A percentile compares a stretch with the other conserved stretches of the same genome.
Evolutionary conservation across 1,140 invertebrate species (phyloP).

Genomic region (Drosophila pectinifera): DNA sequence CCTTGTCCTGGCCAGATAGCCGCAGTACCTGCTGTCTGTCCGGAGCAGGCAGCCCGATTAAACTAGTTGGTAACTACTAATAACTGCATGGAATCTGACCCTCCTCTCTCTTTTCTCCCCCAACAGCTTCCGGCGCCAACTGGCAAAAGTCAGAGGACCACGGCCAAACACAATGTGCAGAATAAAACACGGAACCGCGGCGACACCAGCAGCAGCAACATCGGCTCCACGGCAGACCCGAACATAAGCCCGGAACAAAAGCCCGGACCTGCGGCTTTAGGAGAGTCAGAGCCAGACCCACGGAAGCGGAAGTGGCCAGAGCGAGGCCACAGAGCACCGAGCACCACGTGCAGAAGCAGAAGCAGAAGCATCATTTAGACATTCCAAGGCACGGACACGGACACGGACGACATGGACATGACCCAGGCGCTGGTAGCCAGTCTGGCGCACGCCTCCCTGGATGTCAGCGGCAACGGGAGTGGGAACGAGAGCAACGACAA

Average conservation of each 20-base stretch:
- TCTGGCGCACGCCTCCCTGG: slow-evolving; percentile 59
- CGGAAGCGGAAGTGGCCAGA: slow-evolving; percentile 54
- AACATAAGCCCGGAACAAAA: slow-evolving; percentile 54
- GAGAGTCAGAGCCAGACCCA: slow-evolving; percentile 12
- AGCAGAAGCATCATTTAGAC: slow-evolving; percentile 17
- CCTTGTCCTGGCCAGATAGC: slow-evolving; percentile 30
- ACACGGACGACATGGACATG: slow-evolving; percentile 63
- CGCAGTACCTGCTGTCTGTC: slow-evolving; percentile 5
- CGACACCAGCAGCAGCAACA: slow-evolving; percentile 27
- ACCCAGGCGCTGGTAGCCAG: slow-evolving; percentile 62
- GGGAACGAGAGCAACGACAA: background rate
- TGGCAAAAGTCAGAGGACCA: slow-evolving; percentile 41
- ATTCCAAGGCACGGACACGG: slow-evolving; percentile 57
- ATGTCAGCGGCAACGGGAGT: slow-evolving; percentile 11
- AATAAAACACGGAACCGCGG: slow-evolving; percentile 71
- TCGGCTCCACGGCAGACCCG: slow-evolving; percentile 1
- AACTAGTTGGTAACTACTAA: background rate
- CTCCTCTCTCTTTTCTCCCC: background rate
- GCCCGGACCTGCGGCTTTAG: slow-evolving; percentile 16
- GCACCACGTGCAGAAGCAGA: slow-evolving; percentile 5
- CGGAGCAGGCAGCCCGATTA: background rate
- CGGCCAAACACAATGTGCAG: slow-evolving; percentile 68
- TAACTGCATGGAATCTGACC: background rate
- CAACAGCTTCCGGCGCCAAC: slow-evolving; percentile 54
- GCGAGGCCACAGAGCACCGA: slow-evolving; percentile 31